Conservation (phyloP, 2,797 vertebrate genomes). For the Amniataba percoides region DNA sequence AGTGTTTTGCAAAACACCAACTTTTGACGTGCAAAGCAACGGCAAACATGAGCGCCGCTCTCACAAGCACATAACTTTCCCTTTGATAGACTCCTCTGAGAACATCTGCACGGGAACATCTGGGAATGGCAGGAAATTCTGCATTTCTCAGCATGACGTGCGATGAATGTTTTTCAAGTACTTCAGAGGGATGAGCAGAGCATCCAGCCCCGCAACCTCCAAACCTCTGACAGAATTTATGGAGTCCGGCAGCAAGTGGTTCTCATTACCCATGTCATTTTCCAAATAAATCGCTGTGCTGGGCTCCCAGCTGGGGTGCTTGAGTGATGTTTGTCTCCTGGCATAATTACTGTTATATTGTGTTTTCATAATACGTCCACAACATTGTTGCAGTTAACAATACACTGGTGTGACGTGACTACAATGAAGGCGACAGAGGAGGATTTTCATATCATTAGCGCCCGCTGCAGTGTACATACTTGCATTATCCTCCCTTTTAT, state of each 20-base stretch:
- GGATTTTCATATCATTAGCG: slow-evolving; percentile 54
- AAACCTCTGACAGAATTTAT: slow-evolving; percentile 79
- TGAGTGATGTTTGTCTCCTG: slow-evolving; percentile 56
- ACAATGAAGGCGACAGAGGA: slow-evolving; percentile 33
- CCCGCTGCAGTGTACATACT: slow-evolving; percentile 27
- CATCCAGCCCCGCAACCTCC: slow-evolving; percentile 73
- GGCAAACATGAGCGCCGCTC: slow-evolving; percentile 51
- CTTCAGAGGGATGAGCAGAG: slow-evolving; percentile 81
- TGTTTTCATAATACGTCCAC: slow-evolving; percentile 61
- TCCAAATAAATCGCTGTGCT: slow-evolving; percentile 90
- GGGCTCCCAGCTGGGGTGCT: slow-evolving; percentile 86
- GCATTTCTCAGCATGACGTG: slow-evolving; percentile 86
- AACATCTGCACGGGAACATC: slow-evolving; percentile 92
- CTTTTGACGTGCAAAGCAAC: slow-evolving; percentile 48
- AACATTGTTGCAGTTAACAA: slow-evolving; percentile 60
- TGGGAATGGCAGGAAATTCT: slow-evolving; percentile 91
- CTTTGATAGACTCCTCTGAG: slow-evolving; percentile 79
- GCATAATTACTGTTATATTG: slow-evolving; percentile 69
- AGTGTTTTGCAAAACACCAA: slow-evolving; percentile 14
- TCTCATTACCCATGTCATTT: slow-evolving; percentile 93
- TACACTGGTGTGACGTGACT: slow-evolving; percentile 34
- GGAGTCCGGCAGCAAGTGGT: slow-evolving; percentile 90
- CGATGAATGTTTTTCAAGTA: slow-evolving; percentile 84
- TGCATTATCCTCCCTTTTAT: slow-evolving; percentile 44
- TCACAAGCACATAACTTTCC: slow-evolving; percentile 68